These are phyloP conservation scores for Morone chrysops DNA, from an alignment of 2,113 vertebrate genomes.

Conservation along the genomic window DNA sequence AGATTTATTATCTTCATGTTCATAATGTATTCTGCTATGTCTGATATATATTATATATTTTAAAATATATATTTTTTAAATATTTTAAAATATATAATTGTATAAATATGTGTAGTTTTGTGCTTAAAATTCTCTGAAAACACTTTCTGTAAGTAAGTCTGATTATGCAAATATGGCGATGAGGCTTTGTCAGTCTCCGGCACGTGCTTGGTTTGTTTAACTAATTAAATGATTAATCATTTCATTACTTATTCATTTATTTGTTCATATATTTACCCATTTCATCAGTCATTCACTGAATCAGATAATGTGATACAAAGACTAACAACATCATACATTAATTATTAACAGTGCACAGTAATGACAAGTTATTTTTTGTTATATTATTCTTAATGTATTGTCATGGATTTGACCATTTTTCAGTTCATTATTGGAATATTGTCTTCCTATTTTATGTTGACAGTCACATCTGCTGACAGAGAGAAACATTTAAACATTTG, in stretches of 20 bases:
- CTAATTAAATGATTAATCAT: constrained; percentile 73
- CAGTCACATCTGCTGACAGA: constrained; percentile 10
- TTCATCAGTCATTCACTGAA: constrained; percentile 72
- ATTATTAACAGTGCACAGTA: constrained; percentile 27
- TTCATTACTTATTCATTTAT: constrained; percentile 77
- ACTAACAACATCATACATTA: constrained; percentile 56
- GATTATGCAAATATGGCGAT: constrained; percentile 65
- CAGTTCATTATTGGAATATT: background rate
- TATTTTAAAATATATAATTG: too few relatives aligned
- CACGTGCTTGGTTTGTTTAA: constrained; percentile 63
- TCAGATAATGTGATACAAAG: constrained; percentile 68
- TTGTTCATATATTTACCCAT: constrained; percentile 63
- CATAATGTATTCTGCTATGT: background rate
- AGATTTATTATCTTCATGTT: background rate
- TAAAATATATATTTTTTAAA: too few relatives aligned
- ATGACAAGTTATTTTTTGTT: background rate
- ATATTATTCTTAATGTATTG: constrained; percentile 15
- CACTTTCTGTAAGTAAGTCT: constrained; percentile 22
- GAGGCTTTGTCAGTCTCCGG: constrained; percentile 54
- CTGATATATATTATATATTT: background rate
- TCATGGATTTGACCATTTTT: background rate
- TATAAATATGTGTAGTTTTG: background rate
- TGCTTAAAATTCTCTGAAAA: constrained; percentile 8
- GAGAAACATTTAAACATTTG: constrained; percentile 20
- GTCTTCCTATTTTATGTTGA: background rate